Evolutionary conservation across 1,140 invertebrate species (phyloP).

Genomic region (Propsilocerus akamusi): DNA sequence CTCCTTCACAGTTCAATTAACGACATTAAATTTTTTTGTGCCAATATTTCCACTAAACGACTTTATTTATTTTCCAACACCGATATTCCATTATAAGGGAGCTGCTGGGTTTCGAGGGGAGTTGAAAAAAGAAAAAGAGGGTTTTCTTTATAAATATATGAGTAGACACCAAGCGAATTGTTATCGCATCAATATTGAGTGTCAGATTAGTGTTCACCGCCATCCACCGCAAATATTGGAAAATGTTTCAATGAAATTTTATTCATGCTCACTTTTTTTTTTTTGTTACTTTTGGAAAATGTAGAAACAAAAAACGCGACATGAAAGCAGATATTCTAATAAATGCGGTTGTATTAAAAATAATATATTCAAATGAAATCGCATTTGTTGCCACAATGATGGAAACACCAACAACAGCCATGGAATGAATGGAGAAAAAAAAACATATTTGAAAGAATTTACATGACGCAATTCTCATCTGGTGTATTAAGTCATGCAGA

Average conservation of each 20-base stretch:
- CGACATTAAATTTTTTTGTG: not conserved
- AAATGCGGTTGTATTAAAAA: too few species aligned
- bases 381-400: too few species aligned
- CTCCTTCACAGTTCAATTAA: not conserved
- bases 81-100: slow-evolving; percentile 4
- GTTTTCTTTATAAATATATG: not conserved
- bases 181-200: slow-evolving; percentile 1
- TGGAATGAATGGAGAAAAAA: not conserved
- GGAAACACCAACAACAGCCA: too few species aligned
- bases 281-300: too few species aligned
- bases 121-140: not conserved
- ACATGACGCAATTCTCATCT: not conserved
- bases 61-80: not conserved
- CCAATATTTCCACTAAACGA: not conserved
- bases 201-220: too few species aligned
- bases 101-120: not conserved
- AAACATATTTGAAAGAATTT: not conserved
- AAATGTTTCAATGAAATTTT: too few species aligned
- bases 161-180: not conserved
- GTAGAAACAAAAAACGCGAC: too few species aligned
- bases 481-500: too few species aligned
- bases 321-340: too few species aligned
- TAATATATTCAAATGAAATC: too few species aligned
- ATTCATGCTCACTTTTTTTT: too few species aligned
- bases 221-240: too few species aligned